A percentile compares a stretch with the other conserved stretches of the same genome.
Evolutionary conservation across 1,140 invertebrate species (phyloP).

Genomic region (Calliphora vicina): DNA sequence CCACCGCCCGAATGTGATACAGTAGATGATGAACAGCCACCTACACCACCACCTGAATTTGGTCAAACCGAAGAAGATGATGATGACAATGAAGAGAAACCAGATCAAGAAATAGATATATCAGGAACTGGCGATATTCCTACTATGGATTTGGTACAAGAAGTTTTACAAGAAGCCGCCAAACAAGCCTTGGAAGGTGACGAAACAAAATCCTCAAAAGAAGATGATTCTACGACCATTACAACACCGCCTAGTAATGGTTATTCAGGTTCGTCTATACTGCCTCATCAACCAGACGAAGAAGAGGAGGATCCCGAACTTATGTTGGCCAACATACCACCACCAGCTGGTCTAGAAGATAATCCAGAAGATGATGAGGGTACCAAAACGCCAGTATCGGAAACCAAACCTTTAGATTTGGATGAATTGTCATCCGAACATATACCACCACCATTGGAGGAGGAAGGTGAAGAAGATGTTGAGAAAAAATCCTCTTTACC

Average conservation of each 20-base stretch:
- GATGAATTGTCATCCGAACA: slow-evolving; percentile 31
- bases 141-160: slow-evolving; percentile 37
- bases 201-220: slow-evolving; percentile 46
- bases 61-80: slow-evolving; percentile 15
- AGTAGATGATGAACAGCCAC: slow-evolving; percentile 8
- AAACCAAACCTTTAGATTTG: slow-evolving; percentile 33
- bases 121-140: slow-evolving; percentile 40
- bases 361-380: slow-evolving; percentile 27
- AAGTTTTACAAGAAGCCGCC: slow-evolving; percentile 26
- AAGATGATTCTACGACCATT: slow-evolving; percentile 60
- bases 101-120: slow-evolving; percentile 29
- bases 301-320: slow-evolving; percentile 41
- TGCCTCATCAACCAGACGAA: slow-evolving; percentile 57
- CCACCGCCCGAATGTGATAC: slow-evolving; percentile 34
- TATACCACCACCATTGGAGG: slow-evolving; percentile 40
- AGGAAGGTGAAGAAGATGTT: slow-evolving; percentile 38
- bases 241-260: slow-evolving; percentile 60
- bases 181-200: slow-evolving; percentile 33
- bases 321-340: slow-evolving; percentile 50
- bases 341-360: slow-evolving; percentile 44
- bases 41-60: slow-evolving; percentile 40
- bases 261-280: slow-evolving; percentile 58
- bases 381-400: slow-evolving; percentile 9
- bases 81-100: slow-evolving; percentile 3
- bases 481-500: not conserved